phyloP scores from a whole-genome alignment of 2,888 invertebrate species.

The Ectropis crepuscularia region DNA sequence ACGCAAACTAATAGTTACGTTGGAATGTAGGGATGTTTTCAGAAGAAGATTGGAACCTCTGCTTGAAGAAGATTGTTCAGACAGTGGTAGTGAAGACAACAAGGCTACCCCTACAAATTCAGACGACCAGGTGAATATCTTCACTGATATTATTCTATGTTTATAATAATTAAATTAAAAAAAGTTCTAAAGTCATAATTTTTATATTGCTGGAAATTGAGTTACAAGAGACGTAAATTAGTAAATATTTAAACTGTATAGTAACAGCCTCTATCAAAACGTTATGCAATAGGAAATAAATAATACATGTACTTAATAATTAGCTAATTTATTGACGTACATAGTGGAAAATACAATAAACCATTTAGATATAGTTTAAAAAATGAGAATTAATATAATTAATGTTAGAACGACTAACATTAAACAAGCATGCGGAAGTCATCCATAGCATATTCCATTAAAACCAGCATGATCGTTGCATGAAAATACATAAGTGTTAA shows the following conservation, averaged over 20 bases:
- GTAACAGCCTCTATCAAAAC: too few relatives aligned
- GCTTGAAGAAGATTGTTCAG: slow-evolving; percentile 92
- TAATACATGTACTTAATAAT: too few relatives aligned
- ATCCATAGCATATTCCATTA: slow-evolving; percentile 52
- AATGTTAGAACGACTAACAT: slow-evolving; percentile 10
- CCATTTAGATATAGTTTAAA: slow-evolving; percentile 32
- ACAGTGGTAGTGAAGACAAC: slow-evolving; percentile 83
- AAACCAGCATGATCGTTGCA: slow-evolving; percentile 73
- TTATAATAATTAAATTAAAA: too few relatives aligned
- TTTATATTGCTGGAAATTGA: slow-evolving; percentile 12
- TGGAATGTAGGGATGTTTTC: slow-evolving; percentile 77
- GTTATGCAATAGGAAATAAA: too few relatives aligned
- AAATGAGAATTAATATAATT: not conserved
- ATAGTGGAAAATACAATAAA: slow-evolving; percentile 19
- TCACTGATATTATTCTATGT: slow-evolving; percentile 7
- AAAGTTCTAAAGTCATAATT: too few relatives aligned
- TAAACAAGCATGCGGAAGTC: slow-evolving; percentile 60
- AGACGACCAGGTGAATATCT: slow-evolving; percentile 82
- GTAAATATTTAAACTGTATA: too few relatives aligned
- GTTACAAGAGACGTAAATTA: too few relatives aligned
- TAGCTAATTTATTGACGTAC: too few relatives aligned
- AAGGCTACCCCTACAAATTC: slow-evolving; percentile 79
- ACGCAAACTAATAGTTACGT: slow-evolving; percentile 48
- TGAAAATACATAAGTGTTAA: slow-evolving; percentile 46
- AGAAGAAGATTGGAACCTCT: slow-evolving; percentile 92